Base-by-base conservation (phyloP, 1,140 invertebrate genomes). In the Dermatophagoides farinae region DNA sequence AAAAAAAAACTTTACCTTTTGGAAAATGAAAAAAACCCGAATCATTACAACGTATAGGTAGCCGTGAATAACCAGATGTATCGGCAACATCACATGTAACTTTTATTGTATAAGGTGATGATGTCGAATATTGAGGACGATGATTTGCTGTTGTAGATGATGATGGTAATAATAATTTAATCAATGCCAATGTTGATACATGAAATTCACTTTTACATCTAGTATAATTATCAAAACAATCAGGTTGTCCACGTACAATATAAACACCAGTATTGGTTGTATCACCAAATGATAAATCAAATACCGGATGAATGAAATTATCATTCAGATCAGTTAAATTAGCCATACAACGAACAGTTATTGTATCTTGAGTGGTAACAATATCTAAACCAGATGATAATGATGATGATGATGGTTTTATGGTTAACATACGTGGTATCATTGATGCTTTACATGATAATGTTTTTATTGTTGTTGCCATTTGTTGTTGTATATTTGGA, bases 31-130 rank as follows among this genome's bases (percentile, higher is more conserved):
- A 25, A 2, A 11, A 25, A 12, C 53, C 53, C 14, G 53, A 55
- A 38, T 55, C 53, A 11, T 14, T 18, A 55, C 53, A 55, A n/a
- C 53, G 12, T 4, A 55, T 31, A 14, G 31, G 14, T 5, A 20
- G 5, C 2, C 47, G 14, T 12, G 4, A 25, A 40, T 55, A 5
- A n/a, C 53, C 1, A 4, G 53, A 55, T 12, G 14, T 44, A 40
- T 55, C 53, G 53, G 53, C 53, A 41, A 55, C 25, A 25, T 55
- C 25, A 16, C 53, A 55, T 14, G 53, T 55, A 6, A 55, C 14
- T 12, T 55, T 23, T 6, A 55, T 40, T 25, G 38, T 14, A n/a
- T n/a, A n/a, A n/a, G n/a, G n/a, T n/a, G n/a, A n/a, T n/a, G n/a
- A n/a, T n/a, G 2, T 14, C 23, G 1, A 20, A 11, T 25, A 25